These are phyloP conservation scores for Setipinna tenuifilis DNA, from an alignment of 2,797 vertebrate genomes.

Conservation along the genomic window DNA sequence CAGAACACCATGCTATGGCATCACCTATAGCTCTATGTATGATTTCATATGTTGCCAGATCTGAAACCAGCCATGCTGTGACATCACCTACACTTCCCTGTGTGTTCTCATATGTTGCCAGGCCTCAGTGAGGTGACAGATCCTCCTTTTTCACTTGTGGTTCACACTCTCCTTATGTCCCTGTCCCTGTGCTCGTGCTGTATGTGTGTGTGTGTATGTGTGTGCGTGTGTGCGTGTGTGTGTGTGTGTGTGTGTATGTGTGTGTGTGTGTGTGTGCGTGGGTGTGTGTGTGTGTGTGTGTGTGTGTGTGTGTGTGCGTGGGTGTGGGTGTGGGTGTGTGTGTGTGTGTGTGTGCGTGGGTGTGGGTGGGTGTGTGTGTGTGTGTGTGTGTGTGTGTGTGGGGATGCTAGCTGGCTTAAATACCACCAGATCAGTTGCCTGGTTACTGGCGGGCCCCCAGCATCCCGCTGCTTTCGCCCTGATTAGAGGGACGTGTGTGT, in stretches of 20 bases:
- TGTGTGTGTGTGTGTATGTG: too few relatives aligned
- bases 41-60: neutral
- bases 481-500: constrained; percentile 25
- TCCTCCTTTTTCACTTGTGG: neutral
- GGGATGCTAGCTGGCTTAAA: too few relatives aligned
- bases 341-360: too few relatives aligned
- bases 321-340: too few relatives aligned
- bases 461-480: constrained; percentile 19
- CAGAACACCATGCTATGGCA: neutral
- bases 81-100: too few relatives aligned
- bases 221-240: too few relatives aligned
- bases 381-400: too few relatives aligned
- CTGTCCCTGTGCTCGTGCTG: neutral
- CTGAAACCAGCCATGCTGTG: neutral
- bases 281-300: too few relatives aligned
- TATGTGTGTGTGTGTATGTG: too few relatives aligned
- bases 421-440: constrained; percentile 21
- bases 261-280: too few relatives aligned
- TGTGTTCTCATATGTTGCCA: neutral
- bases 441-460: constrained; percentile 7
- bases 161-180: neutral
- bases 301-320: neutral
- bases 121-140: neutral
- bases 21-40: neutral
- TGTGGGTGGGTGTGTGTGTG: too few relatives aligned